These are phyloP conservation scores for Tridacna gigas DNA, from an alignment of 2,888 invertebrate species.

Conservation along the genomic window DNA sequence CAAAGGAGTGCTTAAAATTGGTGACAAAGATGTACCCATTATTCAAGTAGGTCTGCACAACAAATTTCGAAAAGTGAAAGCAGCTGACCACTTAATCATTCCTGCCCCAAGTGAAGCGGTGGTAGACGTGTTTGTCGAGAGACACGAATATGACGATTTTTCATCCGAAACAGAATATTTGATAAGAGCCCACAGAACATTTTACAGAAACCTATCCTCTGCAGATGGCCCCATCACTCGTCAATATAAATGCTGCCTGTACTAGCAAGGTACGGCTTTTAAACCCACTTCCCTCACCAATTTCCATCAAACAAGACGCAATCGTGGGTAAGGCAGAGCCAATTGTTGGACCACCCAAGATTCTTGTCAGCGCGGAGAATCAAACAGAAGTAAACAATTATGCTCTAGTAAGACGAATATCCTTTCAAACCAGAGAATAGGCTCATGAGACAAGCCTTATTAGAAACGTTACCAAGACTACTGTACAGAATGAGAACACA, in stretches of 20 bases:
- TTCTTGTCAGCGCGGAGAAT: constrained; percentile 20
- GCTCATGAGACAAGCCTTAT: no score
- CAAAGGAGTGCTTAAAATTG: constrained; percentile 26
- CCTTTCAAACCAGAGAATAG: no score
- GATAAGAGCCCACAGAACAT: constrained; percentile 45
- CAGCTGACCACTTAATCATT: constrained; percentile 49
- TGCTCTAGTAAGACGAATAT: background rate
- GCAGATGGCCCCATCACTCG: constrained; percentile 47
- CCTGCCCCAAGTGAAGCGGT: constrained; percentile 46
- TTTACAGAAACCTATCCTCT: constrained; percentile 48
- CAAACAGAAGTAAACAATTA: background rate
- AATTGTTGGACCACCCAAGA: background rate
- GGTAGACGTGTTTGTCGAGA: constrained; percentile 56
- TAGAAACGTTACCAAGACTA: background rate
- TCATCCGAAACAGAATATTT: constrained; percentile 22
- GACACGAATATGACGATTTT: constrained; percentile 33
- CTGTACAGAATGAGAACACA: background rate
- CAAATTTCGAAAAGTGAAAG: constrained; percentile 33
- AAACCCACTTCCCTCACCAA: constrained; percentile 47
- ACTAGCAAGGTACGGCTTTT: constrained; percentile 54
- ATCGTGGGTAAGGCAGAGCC: constrained; percentile 47
- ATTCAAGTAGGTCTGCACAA: constrained; percentile 23
- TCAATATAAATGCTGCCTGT: constrained; percentile 37
- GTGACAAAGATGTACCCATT: constrained; percentile 37
- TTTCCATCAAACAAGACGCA: constrained; percentile 45